Base-by-base conservation (phyloP, 2,797 vertebrate genomes). In the Psittacula echo region DNA sequence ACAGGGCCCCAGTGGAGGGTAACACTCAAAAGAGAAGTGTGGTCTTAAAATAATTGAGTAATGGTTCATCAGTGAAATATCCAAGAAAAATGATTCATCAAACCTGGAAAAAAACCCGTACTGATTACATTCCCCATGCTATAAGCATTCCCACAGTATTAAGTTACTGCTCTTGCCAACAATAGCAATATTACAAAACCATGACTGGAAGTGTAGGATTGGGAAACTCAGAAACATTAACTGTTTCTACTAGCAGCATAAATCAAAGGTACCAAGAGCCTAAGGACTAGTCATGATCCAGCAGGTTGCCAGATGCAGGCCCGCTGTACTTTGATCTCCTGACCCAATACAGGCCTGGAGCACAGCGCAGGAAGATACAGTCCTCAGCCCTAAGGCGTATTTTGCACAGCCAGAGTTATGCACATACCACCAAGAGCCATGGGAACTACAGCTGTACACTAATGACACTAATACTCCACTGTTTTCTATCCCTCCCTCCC, bases 321-420 rank as follows among this genome's bases (percentile, higher is more conserved):
- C 0, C 0, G 50, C 64, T 65, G 19, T 56, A 10, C 89, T 82
- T 64, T 29, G 32, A 77, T 77, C 51, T 89, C 51, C 86, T 60
- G n/a, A 87, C 48, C 32, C 2, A 0, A 39, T 0, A n/a, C 3
- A 34, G 26, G 51, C 48, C 65, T 0, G 0, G 41, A 88, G 19
- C 73, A 70, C 29, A 45, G 51, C 1, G 0, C 58, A 45, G 12
- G 19, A 34, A 72, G 32, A 45, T 1, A 74, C 16, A 82, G 51
- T 19, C 71, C 71, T 65, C 58, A 85, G 48, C 86, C 48, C 75
- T 21, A 54, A 85, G 78, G 71, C 0, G 0, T 5, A 1, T 41
- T 83, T 81, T 71, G 58, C 72, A 41, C 2, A 26, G 9, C 29
- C 11, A 0, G 19, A 5, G 15, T 56, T 44, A 80, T 0, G 1